Evolutionary conservation across 2,797 vertebrate species (phyloP), one percentile per base, ranked within the genome.

Genomic region (Neosalanx taihuensis): DNA sequence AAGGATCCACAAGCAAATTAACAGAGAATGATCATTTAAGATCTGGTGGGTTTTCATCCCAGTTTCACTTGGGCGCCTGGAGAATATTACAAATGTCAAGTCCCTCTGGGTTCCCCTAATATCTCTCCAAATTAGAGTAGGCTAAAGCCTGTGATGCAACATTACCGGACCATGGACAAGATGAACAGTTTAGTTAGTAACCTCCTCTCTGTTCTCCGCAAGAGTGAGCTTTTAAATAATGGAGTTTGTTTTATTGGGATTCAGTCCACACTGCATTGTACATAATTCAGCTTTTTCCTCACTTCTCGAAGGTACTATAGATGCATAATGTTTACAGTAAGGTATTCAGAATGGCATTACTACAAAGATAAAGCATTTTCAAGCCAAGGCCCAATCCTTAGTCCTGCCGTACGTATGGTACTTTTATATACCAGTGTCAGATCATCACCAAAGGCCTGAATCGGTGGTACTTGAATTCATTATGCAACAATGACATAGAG

Each of bases 21-120:
- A 65, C 51, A 46, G 58, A 69, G 62, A 49, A 31, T 57, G 64
- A 71, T 71, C 51, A 49, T 58, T 69, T 49, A 37, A 62, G 58
- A 61, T 69, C 64, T 37, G 15, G 31, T 67, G 65, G 66, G 57
- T 64, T 31, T 60, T 37, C 7, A 33, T 59, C 74, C 64, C 72
- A 46, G 46, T 31, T 37, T 56, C 64, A n/a, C 33, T 64, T 12
- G 18, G 9, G 58, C 58, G 33, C 35, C 33, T 37, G 62, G 62
- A 31, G 72, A 67, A 66, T 61, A 64, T 59, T 66, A 12, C 64
- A 71, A 76, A 79, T 56, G 67, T 72, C 51, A 58, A 23, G 37
- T 72, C 61, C 30, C 73, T 49, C 30, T 26, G 30, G 62, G 37
- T 53, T 65, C 9, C 63, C 41, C n/a, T n/a, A 63, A n/a, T 3